These are phyloP conservation scores for Blera fallax DNA, from an alignment of 2,888 invertebrate genomes.

Conservation along the genomic window DNA sequence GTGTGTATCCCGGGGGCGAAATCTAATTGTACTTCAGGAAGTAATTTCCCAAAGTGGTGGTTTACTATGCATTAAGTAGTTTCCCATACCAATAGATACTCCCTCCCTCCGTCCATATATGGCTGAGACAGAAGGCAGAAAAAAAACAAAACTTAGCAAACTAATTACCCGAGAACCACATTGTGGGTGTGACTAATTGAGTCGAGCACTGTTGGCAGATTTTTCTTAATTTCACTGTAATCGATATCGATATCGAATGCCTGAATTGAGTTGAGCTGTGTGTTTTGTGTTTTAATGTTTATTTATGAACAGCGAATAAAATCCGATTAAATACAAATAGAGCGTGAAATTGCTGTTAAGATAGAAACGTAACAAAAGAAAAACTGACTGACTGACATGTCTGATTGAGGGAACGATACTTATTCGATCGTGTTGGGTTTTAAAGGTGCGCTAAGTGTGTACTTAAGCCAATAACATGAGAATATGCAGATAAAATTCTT, in stretches of 20 bases:
- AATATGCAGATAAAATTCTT: slow-evolving; percentile 52
- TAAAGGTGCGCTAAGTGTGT: slow-evolving; percentile 66
- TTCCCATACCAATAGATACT: neutral
- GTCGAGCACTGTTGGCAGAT: slow-evolving; percentile 56
- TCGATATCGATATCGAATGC: slow-evolving; percentile 51
- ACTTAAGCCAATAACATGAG: slow-evolving; percentile 39
- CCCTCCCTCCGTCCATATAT: too few species aligned
- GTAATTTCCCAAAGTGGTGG: slow-evolving; percentile 34
- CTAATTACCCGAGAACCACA: slow-evolving; percentile 31
- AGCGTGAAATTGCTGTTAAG: slow-evolving; percentile 61
- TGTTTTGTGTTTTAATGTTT: slow-evolving; percentile 33
- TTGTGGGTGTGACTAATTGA: slow-evolving; percentile 70
- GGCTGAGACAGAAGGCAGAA: neutral
- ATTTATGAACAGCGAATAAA: slow-evolving; percentile 20
- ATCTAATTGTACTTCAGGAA: slow-evolving; percentile 34
- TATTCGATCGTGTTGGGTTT: slow-evolving; percentile 45
- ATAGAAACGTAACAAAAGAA: neutral
- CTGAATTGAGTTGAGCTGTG: neutral
- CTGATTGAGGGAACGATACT: slow-evolving; percentile 13
- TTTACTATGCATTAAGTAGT: slow-evolving; percentile 8
- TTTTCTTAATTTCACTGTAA: slow-evolving; percentile 21
- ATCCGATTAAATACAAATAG: slow-evolving; percentile 68
- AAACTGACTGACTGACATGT: slow-evolving; percentile 20
- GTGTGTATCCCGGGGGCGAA: slow-evolving; percentile 44
- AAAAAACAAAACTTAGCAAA: slow-evolving; percentile 35